Evolutionary conservation across 2,797 vertebrate genomes (phyloP).

Genomic region (Gouania willdenowi): DNA sequence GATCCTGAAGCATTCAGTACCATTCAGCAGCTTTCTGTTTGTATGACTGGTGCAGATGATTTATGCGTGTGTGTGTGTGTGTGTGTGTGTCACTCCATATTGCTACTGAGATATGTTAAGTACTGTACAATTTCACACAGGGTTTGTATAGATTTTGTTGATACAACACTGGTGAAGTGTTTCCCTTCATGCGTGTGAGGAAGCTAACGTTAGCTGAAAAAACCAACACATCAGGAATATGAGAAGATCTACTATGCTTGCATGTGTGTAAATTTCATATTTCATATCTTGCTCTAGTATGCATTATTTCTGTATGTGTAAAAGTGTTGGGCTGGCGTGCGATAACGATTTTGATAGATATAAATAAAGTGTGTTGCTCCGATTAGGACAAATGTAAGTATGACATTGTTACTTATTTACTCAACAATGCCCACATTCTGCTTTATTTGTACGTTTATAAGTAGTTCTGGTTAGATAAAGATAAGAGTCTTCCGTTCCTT

Average conservation of each 20-base stretch:
- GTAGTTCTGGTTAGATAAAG: constrained; percentile 44
- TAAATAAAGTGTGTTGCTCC: constrained; percentile 28
- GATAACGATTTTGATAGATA: constrained; percentile 32
- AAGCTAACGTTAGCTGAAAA: constrained; percentile 17
- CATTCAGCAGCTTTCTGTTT: constrained; percentile 16
- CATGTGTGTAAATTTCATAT: constrained; percentile 47
- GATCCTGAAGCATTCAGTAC: constrained; percentile 25
- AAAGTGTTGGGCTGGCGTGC: constrained; percentile 41
- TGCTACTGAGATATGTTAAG: constrained; percentile 4
- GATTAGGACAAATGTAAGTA: constrained; percentile 16
- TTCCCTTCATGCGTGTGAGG: background rate
- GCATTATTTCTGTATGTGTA: constrained; percentile 41
- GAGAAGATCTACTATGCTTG: constrained; percentile 58
- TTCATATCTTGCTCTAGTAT: constrained; percentile 45
- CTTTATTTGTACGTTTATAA: constrained; percentile 56
- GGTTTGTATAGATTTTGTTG: constrained; percentile 29
- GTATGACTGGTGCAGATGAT: no score
- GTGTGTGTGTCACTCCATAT: background rate
- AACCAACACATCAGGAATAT: constrained; percentile 21
- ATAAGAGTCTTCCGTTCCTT: constrained; percentile 59
- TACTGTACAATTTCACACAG: constrained; percentile 6
- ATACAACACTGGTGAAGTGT: no score
- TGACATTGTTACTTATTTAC: constrained; percentile 13
- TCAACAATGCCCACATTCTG: constrained; percentile 14
- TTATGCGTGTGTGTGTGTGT: no score